Conservation (phyloP, 35 echinoderm and acorn worm species). For the Lytechinus variegatus region DNA sequence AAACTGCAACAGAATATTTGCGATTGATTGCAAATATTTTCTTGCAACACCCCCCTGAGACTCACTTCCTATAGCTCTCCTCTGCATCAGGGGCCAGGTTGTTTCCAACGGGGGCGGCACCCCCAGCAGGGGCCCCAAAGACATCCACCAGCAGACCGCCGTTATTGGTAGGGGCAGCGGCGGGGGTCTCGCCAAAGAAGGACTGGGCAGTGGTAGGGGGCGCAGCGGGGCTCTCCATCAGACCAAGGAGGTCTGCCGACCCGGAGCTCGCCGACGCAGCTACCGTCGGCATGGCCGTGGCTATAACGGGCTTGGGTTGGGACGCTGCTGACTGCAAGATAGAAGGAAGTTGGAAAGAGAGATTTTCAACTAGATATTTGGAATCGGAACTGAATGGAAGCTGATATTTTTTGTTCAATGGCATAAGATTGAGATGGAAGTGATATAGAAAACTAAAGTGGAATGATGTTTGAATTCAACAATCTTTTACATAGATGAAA, state of each 20-base stretch:
- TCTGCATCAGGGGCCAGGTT: conserved; percentile 78
- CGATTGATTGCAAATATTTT: too few relatives aligned
- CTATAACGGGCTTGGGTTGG: neutral
- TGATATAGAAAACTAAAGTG: neutral
- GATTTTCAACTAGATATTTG: neutral
- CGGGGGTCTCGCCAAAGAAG: conserved; percentile 49
- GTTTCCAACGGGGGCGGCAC: neutral
- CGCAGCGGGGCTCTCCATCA: conserved; percentile 69
- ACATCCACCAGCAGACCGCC: conserved; percentile 73
- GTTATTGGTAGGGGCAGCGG: conserved; percentile 46
- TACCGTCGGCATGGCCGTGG: neutral
- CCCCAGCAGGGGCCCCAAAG: conserved; percentile 58
- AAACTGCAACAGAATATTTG: too few relatives aligned
- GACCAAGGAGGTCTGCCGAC: conserved; percentile 80
- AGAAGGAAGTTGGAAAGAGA: neutral
- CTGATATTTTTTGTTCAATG: neutral
- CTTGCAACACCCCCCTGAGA: too few relatives aligned
- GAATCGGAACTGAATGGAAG: neutral
- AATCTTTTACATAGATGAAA: too few relatives aligned
- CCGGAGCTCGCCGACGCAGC: conserved; percentile 50
- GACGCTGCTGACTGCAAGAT: neutral
- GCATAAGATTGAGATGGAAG: neutral
- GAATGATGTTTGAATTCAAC: neutral
- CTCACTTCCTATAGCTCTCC: conserved; percentile 90
- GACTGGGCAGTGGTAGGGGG: conserved; percentile 47